Base-by-base conservation (phyloP, 2,113 vertebrate genomes). In the Sterna hirundo region DNA sequence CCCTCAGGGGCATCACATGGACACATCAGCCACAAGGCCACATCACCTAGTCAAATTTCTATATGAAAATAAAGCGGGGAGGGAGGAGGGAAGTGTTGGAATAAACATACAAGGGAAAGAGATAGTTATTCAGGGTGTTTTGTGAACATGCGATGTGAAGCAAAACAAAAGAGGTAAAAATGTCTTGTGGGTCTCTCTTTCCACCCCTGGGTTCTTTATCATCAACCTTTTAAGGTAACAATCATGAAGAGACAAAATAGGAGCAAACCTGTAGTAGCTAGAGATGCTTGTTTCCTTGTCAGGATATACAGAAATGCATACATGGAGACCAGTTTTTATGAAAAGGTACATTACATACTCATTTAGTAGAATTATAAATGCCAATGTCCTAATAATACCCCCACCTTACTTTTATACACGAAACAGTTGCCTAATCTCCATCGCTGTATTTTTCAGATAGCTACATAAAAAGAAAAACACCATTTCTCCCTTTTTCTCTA, bases 401-500 rank as follows among this genome's bases (percentile, higher is more conserved):
- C 68, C 44, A 85, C 29, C 75, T 95, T 87, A 88, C 29, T 65
- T 86, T 94, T 85, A 85, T 74, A 30, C 61, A 90, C 55, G 57
- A 89, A 90, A 92, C 30, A 70, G 55, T 64, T 90, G 32, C 75
- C 92, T 85, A 70, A 75, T 75, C 27, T 78, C 61, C 82, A 29
- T 78, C n/a, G 69, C 83, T 93, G 83, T 38, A 2, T 93, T 96
- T 96, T 96, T 96, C 64, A 93, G 65, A 91, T 80, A 32, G 68
- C 68, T 97, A 96, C 64, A 89, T 90, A 74, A 94, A 96, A 95
- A 94, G 93, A 90, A 95, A 94, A 95, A 9, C 38, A 88, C 38
- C 13, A 90, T 91, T 92, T 75, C n/a, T 94, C 77, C 44, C 88
- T 93, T 90, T 92, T 92, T 96, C 78, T 66, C 68, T 94, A 83